phyloP scores from a whole-genome alignment of 2,113 vertebrate species.

The Danionella cerebrum region DNA sequence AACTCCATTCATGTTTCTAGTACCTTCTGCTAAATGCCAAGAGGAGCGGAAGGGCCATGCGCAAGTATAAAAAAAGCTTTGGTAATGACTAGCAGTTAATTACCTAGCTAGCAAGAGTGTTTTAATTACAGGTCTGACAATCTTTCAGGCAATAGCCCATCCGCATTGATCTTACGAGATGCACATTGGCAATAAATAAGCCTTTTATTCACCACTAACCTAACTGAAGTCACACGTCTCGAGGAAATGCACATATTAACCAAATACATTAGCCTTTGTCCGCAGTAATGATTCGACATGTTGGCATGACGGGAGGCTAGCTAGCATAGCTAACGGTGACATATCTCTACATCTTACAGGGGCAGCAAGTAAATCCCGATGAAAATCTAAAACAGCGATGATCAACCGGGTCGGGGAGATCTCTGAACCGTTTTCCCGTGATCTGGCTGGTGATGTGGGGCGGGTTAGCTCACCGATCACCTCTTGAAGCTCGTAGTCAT shows the following conservation, averaged over 20 bases:
- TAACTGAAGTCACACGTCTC: no score
- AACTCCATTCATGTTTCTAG: no score
- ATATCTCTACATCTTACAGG: background rate
- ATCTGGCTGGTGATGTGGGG: background rate
- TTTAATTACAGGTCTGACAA: no score
- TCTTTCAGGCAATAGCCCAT: no score
- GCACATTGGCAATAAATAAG: no score
- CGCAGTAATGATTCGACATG: background rate
- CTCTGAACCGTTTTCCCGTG: background rate
- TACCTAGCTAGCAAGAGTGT: no score
- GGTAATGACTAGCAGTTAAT: no score
- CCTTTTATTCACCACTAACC: no score
- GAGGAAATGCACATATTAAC: background rate
- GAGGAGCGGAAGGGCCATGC: no score
- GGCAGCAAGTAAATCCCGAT: background rate
- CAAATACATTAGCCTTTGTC: background rate
- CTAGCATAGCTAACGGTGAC: conserved; percentile 21
- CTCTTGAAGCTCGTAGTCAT: conserved; percentile 92
- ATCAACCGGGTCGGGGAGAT: background rate
- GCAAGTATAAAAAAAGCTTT: no score
- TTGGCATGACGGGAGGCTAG: conserved; percentile 5
- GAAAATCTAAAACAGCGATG: background rate
- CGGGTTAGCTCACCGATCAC: conserved; percentile 82
- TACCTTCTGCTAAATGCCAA: no score
- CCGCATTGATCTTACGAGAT: no score